These are phyloP conservation scores for Sebastes kiyomatsui DNA, from an alignment of 2,797 vertebrate species.

Conservation along the genomic window DNA sequence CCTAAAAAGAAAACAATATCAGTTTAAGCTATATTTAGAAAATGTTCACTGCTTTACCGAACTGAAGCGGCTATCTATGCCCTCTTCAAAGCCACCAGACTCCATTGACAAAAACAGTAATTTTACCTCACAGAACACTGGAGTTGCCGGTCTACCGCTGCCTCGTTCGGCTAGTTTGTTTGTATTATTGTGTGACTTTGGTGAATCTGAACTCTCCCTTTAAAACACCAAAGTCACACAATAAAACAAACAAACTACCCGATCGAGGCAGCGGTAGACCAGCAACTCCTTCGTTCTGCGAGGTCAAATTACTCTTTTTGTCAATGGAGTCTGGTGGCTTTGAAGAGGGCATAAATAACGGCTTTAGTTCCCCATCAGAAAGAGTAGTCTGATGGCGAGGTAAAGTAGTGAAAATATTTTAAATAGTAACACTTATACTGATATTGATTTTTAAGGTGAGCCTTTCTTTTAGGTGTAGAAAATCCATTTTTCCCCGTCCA, in stretches of 20 bases:
- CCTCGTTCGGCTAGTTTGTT: neutral
- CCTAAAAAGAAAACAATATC: neutral
- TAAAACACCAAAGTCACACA: neutral
- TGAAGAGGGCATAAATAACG: neutral
- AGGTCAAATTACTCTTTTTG: neutral
- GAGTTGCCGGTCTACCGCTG: neutral
- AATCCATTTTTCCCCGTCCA: no score
- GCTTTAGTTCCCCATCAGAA: no score
- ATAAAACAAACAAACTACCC: no score
- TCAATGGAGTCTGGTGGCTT: neutral
- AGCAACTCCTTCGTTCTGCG: no score
- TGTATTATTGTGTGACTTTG: neutral
- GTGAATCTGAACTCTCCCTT: neutral
- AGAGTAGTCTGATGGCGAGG: neutral
- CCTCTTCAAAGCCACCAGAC: neutral
- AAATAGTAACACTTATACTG: no score
- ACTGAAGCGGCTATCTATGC: no score
- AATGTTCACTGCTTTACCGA: neutral
- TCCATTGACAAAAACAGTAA: neutral
- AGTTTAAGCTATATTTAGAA: neutral
- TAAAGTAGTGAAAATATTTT: neutral
- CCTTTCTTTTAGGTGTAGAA: no score
- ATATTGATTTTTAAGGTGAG: no score
- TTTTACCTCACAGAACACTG: neutral
- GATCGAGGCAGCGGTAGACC: no score